phyloP scores from a whole-genome alignment of 2,888 invertebrate genomes.

The Amiota minor region DNA sequence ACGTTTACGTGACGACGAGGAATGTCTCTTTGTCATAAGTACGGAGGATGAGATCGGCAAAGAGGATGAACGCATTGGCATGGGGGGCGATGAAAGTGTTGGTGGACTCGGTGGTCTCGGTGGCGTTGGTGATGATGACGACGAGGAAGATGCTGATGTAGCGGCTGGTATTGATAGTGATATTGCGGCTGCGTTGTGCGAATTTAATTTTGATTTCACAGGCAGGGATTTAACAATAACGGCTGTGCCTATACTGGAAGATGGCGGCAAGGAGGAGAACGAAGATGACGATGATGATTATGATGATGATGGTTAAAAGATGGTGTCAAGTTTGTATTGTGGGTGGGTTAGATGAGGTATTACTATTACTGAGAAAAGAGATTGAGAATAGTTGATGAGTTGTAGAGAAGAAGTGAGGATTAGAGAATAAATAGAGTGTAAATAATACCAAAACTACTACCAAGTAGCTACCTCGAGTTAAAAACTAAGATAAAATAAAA shows the following conservation, averaged over 20 bases:
- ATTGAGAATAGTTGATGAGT: no score
- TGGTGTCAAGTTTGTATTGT: not conserved
- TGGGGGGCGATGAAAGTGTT: slow-evolving; percentile 41
- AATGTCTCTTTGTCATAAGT: slow-evolving; percentile 68
- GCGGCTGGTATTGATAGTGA: slow-evolving; percentile 58
- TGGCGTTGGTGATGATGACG: slow-evolving; percentile 43
- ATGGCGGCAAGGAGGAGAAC: slow-evolving; percentile 54
- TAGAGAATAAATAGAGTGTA: slow-evolving; percentile 2
- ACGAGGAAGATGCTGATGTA: slow-evolving; percentile 44
- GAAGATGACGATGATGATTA: slow-evolving; percentile 69
- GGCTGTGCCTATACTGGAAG: slow-evolving; percentile 60
- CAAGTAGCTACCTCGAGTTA: slow-evolving; percentile 17
- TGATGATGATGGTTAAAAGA: slow-evolving; percentile 58
- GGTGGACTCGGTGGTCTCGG: slow-evolving; percentile 42
- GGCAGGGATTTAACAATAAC: slow-evolving; percentile 67
- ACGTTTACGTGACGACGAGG: slow-evolving; percentile 62
- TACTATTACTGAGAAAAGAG: not conserved
- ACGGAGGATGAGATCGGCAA: slow-evolving; percentile 67
- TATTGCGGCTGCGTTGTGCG: slow-evolving; percentile 51
- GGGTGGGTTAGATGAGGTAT: no score
- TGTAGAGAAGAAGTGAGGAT: not conserved
- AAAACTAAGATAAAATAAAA: not conserved
- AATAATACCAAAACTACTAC: slow-evolving; percentile 3
- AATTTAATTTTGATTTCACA: slow-evolving; percentile 64
- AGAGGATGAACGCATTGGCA: slow-evolving; percentile 36